These are phyloP conservation scores for Paramormyrops kingsleyae DNA, from an alignment of 2,113 vertebrate genomes.

Conservation along the genomic window DNA sequence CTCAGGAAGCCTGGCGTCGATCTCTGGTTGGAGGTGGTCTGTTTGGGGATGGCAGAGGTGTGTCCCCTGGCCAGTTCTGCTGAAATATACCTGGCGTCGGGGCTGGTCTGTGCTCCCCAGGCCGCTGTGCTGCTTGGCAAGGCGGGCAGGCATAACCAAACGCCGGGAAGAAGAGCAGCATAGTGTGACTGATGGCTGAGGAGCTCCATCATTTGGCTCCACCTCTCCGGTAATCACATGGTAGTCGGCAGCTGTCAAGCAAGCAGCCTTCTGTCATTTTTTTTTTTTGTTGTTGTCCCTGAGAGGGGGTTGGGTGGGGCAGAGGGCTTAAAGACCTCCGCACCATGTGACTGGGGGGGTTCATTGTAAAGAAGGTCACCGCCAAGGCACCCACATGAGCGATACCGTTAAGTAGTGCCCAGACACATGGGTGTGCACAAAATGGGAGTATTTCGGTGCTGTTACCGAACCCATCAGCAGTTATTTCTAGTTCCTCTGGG, in stretches of 20 bases:
- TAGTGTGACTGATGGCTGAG: neutral
- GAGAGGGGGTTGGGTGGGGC: no score
- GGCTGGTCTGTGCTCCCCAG: neutral
- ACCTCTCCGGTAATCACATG: neutral
- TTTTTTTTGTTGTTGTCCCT: neutral
- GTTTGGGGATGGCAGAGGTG: no score
- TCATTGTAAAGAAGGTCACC: neutral
- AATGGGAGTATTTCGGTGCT: conserved; percentile 7
- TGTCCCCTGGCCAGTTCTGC: neutral
- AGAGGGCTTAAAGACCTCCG: neutral
- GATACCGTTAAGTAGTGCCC: neutral
- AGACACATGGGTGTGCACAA: neutral
- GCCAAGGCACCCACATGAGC: neutral
- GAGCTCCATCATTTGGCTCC: neutral
- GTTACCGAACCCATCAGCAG: conserved; percentile 9
- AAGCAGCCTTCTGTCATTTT: no score
- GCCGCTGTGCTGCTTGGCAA: neutral
- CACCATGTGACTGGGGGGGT: neutral
- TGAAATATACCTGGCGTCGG: neutral
- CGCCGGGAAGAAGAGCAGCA: neutral
- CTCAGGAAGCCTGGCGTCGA: neutral
- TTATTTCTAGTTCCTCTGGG: neutral
- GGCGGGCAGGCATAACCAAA: neutral
- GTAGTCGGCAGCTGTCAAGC: neutral
- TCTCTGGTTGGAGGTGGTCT: no score